These are phyloP conservation scores for Tenrec ecaudatus DNA, from an alignment of 2,113 vertebrate species.

Conservation along the genomic window DNA sequence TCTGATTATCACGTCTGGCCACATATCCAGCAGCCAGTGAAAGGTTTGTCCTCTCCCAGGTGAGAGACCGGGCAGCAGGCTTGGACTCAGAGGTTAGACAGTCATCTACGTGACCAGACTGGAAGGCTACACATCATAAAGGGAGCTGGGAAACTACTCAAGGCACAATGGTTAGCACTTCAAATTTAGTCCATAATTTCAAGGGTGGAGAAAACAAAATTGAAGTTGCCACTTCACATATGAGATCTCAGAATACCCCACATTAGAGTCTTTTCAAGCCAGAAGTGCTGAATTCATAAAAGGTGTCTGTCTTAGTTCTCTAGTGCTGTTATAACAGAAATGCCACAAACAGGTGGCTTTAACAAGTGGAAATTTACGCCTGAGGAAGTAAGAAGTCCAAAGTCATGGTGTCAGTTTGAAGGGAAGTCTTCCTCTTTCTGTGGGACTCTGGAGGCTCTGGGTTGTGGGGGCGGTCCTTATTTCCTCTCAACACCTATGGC, in stretches of 20 bases:
- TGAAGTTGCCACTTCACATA: not conserved
- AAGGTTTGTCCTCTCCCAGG: constrained; percentile 51
- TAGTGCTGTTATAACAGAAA: no score
- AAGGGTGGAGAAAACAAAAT: constrained; percentile 28
- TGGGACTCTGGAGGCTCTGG: no score
- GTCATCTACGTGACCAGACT: constrained; percentile 39
- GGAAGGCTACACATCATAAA: constrained; percentile 2
- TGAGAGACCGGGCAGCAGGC: constrained; percentile 41
- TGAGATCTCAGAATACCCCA: constrained; percentile 31
- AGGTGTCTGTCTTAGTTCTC: not conserved
- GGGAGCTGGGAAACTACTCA: constrained; percentile 7
- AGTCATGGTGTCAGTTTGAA: no score
- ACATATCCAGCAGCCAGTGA: constrained; percentile 63
- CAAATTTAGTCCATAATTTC: constrained; percentile 45
- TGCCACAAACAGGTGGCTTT: no score
- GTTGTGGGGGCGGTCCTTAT: no score
- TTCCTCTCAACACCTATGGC: no score
- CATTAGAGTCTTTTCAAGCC: constrained; percentile 38
- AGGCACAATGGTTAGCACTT: constrained; percentile 44
- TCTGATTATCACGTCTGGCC: constrained; percentile 68
- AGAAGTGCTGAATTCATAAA: constrained; percentile 3
- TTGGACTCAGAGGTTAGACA: constrained; percentile 73
- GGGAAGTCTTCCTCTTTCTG: no score
- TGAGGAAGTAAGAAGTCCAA: no score
- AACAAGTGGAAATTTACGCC: no score